Conservation (phyloP, 2,797 vertebrate species). For the Lagorchestes hirsutus region DNA sequence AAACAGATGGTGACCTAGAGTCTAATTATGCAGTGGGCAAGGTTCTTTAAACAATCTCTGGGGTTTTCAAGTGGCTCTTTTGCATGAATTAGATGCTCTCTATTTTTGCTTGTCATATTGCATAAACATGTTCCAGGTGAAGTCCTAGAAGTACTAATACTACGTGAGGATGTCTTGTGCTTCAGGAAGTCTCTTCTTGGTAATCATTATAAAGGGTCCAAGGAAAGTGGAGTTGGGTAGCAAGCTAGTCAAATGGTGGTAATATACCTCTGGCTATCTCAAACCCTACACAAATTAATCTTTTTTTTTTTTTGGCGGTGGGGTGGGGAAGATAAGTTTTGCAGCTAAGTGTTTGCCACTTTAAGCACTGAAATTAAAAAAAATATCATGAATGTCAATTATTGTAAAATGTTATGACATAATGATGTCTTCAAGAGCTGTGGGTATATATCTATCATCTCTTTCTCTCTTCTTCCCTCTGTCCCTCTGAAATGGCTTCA, state of each 20-base stretch:
- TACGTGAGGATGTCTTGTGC: neutral
- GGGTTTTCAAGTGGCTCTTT: conserved; percentile 73
- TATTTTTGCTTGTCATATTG: conserved; percentile 56
- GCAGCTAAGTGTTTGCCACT: neutral
- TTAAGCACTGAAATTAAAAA: neutral
- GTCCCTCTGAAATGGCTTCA: neutral
- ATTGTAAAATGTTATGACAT: neutral
- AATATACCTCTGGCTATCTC: neutral
- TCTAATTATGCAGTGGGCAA: conserved; percentile 80
- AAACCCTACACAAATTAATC: neutral
- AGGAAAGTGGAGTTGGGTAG: neutral
- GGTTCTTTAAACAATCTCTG: conserved; percentile 79
- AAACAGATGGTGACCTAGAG: conserved; percentile 83
- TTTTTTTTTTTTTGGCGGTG: neutral
- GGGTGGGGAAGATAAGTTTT: neutral
- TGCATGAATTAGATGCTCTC: conserved; percentile 70
- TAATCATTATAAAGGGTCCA: neutral
- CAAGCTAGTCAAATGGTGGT: neutral
- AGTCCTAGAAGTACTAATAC: neutral
- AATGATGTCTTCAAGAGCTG: neutral
- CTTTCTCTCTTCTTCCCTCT: too few relatives aligned
- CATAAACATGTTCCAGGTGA: conserved; percentile 61
- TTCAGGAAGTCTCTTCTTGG: neutral
- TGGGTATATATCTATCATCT: neutral
- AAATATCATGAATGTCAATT: neutral